phyloP scores from a whole-genome alignment of 53 echinoderm and acorn worm species.

The Hippasteria phrygiana region DNA sequence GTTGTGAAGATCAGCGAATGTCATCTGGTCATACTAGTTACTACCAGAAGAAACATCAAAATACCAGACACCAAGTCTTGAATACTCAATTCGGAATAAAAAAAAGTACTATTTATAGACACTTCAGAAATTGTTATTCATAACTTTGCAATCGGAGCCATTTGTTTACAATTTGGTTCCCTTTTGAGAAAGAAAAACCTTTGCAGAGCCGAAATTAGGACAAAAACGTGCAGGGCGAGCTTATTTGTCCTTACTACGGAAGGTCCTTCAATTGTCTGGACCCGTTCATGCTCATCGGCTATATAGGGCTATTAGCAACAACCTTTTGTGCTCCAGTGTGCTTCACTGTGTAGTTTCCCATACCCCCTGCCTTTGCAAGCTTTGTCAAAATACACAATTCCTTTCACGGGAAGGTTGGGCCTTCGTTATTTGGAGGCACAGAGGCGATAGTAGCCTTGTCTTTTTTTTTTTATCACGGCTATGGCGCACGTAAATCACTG shows the following conservation, averaged over 20 bases:
- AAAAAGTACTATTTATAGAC: too few relatives aligned
- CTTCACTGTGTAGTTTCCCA: neutral
- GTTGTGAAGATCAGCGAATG: too few relatives aligned
- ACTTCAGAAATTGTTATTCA: too few relatives aligned
- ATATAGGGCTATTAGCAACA: constrained; percentile 11
- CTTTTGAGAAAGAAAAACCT: neutral
- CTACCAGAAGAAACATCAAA: too few relatives aligned
- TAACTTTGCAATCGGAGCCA: too few relatives aligned
- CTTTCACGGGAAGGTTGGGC: constrained; percentile 9
- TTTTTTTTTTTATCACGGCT: neutral
- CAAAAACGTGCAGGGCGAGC: constrained; percentile 56
- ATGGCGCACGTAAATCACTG: constrained; percentile 3
- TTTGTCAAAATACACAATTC: constrained; percentile 33
- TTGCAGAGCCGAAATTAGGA: neutral
- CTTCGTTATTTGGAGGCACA: neutral
- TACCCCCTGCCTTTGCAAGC: neutral
- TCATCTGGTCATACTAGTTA: too few relatives aligned
- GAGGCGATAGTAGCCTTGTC: neutral
- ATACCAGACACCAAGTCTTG: too few relatives aligned
- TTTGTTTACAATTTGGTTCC: constrained; percentile 11
- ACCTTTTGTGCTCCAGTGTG: neutral
- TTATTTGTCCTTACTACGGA: constrained; percentile 11
- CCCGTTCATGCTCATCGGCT: constrained; percentile 22
- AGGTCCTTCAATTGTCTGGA: constrained; percentile 26
- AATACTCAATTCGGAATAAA: too few relatives aligned